Conservation (phyloP, 1,140 invertebrate species). For the Meloidogyne floridensis region DNA sequence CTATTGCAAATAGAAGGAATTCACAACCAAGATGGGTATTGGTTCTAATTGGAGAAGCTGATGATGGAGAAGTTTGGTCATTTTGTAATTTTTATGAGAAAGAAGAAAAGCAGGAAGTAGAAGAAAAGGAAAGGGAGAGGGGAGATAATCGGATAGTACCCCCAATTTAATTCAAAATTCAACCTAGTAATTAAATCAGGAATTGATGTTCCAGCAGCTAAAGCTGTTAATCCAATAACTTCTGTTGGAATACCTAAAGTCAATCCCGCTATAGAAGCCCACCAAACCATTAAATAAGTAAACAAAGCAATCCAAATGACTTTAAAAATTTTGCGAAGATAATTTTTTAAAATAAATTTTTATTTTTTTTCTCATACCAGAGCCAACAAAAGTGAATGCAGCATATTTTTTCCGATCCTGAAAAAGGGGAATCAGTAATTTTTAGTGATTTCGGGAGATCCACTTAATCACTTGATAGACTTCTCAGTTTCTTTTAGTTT, state of each 20-base stretch:
- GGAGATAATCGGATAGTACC: background rate
- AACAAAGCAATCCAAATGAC: constrained; percentile 73
- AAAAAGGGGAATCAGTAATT: constrained; percentile 67
- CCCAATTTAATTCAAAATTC: background rate
- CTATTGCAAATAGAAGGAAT: too few relatives aligned
- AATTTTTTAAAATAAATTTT: constrained; percentile 38
- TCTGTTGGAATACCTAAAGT: constrained; percentile 67
- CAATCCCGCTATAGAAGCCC: constrained; percentile 67
- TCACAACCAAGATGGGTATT: too few relatives aligned
- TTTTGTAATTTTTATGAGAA: too few relatives aligned
- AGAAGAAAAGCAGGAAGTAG: too few relatives aligned
- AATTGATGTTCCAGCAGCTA: constrained; percentile 70
- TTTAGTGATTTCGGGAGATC: constrained; percentile 61
- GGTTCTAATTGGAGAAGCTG: too few relatives aligned
- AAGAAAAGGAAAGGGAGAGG: too few relatives aligned
- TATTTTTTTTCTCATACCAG: background rate
- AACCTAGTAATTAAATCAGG: constrained; percentile 68
- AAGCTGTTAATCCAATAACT: constrained; percentile 68
- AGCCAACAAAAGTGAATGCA: constrained; percentile 23
- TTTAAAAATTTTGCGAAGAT: constrained; percentile 67
- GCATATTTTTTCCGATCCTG: constrained; percentile 42
- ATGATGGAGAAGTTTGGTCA: too few relatives aligned
- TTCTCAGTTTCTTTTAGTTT: background rate
- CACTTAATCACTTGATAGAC: constrained; percentile 23
- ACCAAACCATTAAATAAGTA: constrained; percentile 68